Base-by-base conservation (phyloP, 2,113 vertebrate genomes). In the Galbula dea region DNA sequence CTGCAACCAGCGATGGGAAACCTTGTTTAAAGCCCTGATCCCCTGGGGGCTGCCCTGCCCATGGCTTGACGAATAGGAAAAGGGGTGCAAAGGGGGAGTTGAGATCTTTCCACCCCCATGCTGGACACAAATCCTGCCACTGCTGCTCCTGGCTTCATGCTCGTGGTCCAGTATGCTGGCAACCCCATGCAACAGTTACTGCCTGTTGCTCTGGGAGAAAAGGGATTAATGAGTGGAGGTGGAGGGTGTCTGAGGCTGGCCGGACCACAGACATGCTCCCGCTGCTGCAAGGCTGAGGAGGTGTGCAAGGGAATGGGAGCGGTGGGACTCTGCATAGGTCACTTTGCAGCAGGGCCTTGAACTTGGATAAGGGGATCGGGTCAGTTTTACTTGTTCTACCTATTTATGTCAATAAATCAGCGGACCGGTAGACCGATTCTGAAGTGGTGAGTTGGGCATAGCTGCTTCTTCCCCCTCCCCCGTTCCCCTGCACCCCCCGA, bases 361-460 rank as follows among this genome's bases (percentile, higher is more conserved):
- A 43, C 49, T 4, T n/a, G 73, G 81, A 43, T 19, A 39, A 12
- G 55, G 21, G 15, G 4, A 12, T 13, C 18, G 30, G 26, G 55
- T 30, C 52, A 2, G 12, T 89, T 59, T 46, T 30, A 78, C 62
- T 37, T 52, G 62, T 78, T 87, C 46, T 55, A 15, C 48, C 43
- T 92, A 34, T 82, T 90, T 61, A 68, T 89, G 82, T 89, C 82
- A 96, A 96, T 95, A 96, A 96, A 96, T 26, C 57, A 46, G 57
- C 30, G 36, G 54, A 62, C 66, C 37, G 19, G 39, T 41, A 80
- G 62, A 17, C 75, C 7, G 36, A 79, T 10, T 43, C 52, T 43
- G 18, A 21, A 37, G 45, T 34, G 55, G 3, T 15, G 58, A 62
- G 54, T 24, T 11, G 14, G 21, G 3, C 5, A 3, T 11, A 30